A percentile compares a stretch with the other conserved stretches of the same genome.
These are phyloP conservation scores for Mimas tiliae DNA, from an alignment of 2,888 invertebrate genomes.

Conservation along the genomic window DNA sequence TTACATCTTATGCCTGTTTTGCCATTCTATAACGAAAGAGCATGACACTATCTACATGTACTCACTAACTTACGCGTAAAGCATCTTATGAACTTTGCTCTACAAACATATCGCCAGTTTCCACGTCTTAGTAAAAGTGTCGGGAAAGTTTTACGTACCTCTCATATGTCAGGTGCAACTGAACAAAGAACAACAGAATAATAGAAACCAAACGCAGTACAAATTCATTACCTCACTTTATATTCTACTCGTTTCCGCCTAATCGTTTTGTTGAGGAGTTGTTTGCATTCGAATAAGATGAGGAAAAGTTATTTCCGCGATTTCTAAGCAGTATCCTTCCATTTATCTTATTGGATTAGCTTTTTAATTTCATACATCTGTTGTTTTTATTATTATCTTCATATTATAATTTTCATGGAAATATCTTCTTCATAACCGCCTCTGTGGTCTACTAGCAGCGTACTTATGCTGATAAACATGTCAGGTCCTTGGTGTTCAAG, in stretches of 20 bases:
- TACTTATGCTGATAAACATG: no score
- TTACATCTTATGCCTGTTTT: no score
- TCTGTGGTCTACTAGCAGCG: no score
- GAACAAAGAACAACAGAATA: conserved; percentile 48
- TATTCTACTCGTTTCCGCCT: conserved; percentile 26
- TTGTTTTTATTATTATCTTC: background rate
- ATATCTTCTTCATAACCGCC: no score
- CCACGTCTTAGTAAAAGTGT: background rate
- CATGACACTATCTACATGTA: no score
- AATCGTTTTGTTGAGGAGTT: conserved; percentile 14
- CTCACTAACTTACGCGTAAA: no score
- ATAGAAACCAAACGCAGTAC: conserved; percentile 38
- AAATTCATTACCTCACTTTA: conserved; percentile 37
- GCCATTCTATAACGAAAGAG: no score
- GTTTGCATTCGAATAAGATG: conserved; percentile 20
- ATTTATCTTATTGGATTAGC: background rate
- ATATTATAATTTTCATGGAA: no score
- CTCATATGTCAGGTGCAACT: conserved; percentile 29
- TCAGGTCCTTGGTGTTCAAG: no score
- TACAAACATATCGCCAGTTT: background rate
- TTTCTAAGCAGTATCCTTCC: background rate
- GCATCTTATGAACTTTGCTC: conserved; percentile 1
- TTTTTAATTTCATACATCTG: background rate
- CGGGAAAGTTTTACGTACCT: conserved; percentile 9
- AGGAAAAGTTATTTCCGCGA: conserved; percentile 17